Base-by-base conservation (phyloP, 1,140 invertebrate genomes). In the Achroia grisella region DNA sequence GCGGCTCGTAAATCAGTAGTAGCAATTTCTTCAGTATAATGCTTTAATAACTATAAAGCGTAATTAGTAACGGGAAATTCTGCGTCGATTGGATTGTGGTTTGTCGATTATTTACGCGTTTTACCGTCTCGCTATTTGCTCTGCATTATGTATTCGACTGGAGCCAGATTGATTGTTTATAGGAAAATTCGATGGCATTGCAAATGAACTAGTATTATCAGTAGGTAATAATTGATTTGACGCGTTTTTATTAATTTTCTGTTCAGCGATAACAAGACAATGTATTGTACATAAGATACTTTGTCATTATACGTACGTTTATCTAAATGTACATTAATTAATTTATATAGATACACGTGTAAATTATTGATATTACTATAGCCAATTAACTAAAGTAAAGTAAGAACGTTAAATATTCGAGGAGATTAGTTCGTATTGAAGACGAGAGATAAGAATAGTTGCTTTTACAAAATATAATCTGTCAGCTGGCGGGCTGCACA, bases 31-130 rank as follows among this genome's bases (percentile, higher is more conserved):
- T 69, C 53, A 59, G 56, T 49, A 58, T 67, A 63, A 77, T 68
- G 58, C 51, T 71, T 71, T 79, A 79, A 79, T 74, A 78, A 77
- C 72, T 74, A 78, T 80, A 75, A 84, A 80, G 66, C 48, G 55
- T 80, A 80, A 81, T 84, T 81, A 84, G 74, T 62, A 67, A 79
- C 60, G 73, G 70, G 66, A 71, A 76, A 71, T 71, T 48, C 32
- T 44, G 32, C 64, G 58, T 56, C 59, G 65, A 75, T 67, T 59
- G 65, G 53, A 59, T 66, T 60, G 55, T 48, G 51, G 48, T 56
- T 61, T 69, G 71, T 62, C 63, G 68, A 81, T 83, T 74, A 67
- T 77, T 72, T 70, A 78, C 67, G 73, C 62, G 50, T 43, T 55
- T 50, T 39, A 50, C 56, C 41, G 49, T 54, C 52, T 48, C 51